Base-by-base conservation (phyloP, 2,113 vertebrate species). In the Sigmodon hispidus region DNA sequence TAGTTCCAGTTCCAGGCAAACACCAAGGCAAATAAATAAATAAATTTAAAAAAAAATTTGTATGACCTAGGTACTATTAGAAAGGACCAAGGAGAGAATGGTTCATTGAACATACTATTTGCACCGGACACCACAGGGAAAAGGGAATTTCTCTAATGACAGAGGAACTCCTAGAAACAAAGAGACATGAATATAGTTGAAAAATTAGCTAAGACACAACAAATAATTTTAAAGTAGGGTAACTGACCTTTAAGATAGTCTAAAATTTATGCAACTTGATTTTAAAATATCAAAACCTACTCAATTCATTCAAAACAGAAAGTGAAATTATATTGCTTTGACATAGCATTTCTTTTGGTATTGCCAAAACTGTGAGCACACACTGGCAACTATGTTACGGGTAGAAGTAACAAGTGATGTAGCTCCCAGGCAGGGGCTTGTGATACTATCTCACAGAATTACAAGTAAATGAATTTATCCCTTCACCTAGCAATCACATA, bases 261-360 rank as follows among this genome's bases (percentile, higher is more conserved):
- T 59, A 92, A 80, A 90, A 59, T 57, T 86, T 34, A 92, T 19
- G 7, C 50, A 87, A 55, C 7, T 84, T 63, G 16, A 15, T 22
- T 63, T 93, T 75, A 91, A 91, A 88, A 57, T 72, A 81, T 40
- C 52, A 87, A 94, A 79, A 79, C 13, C 36, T 65, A 88, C 52
- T 80, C 52, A 59, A 81, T n/a, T 59, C 79, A 81, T 81, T 81
- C 52, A 59, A 40, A 26, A 55, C 50, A 81, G 36, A 81, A 57
- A 94, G 86, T n/a, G 2, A 91, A 88, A 79, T 88, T 61, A 50
- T 26, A 87, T 63, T 70, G 85, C 13, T 70, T 31, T 89, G 50
- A 76, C 52, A n/a, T n/a, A 87, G 29, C 22, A 45, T 67, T 94
- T 72, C 40, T 65, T 83, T 89, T 89, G 24, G 72, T 45, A 12